phyloP scores from a whole-genome alignment of 2,888 invertebrate genomes.

The Allygus modestus region DNA sequence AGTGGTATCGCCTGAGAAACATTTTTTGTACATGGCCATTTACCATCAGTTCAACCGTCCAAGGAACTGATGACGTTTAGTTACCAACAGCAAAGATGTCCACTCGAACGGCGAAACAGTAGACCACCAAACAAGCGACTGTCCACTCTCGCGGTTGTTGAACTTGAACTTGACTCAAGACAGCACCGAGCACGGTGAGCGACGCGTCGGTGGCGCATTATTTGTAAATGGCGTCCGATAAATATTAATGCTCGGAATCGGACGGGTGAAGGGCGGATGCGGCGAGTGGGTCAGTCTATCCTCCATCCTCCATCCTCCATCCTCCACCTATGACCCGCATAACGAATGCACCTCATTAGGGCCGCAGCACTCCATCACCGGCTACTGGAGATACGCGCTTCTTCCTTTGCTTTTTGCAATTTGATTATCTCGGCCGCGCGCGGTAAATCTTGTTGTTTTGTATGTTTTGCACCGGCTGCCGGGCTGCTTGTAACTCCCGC shows the following conservation, averaged over 20 bases:
- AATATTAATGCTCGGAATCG: slow-evolving; percentile 24
- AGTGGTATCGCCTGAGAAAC: too few relatives aligned
- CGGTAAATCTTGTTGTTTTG: slow-evolving; percentile 51
- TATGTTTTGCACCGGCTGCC: slow-evolving; percentile 41
- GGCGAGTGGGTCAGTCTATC: slow-evolving; percentile 14
- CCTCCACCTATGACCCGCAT: slow-evolving; percentile 16
- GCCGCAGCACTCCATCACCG: slow-evolving; percentile 9
- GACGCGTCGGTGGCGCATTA: slow-evolving; percentile 9
- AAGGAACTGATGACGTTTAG: too few relatives aligned
- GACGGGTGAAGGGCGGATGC: slow-evolving; percentile 21
- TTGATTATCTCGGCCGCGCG: slow-evolving; percentile 42
- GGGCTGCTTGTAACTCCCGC: slow-evolving; percentile 22
- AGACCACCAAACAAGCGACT: background rate
- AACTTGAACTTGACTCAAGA: slow-evolving; percentile 14
- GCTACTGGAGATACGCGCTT: slow-evolving; percentile 52
- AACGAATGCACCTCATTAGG: slow-evolving; percentile 41
- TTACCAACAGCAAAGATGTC: too few relatives aligned
- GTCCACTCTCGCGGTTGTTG: background rate
- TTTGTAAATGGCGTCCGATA: slow-evolving; percentile 51
- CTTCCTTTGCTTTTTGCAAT: slow-evolving; percentile 40
- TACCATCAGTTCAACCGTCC: too few relatives aligned
- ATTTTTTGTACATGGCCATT: too few relatives aligned
- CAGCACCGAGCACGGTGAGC: background rate
- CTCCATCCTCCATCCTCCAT: too few relatives aligned
- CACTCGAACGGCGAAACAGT: background rate